These are phyloP conservation scores for Pomatostomus ruficeps DNA, from an alignment of 2,113 vertebrate species.

Conservation along the genomic window DNA sequence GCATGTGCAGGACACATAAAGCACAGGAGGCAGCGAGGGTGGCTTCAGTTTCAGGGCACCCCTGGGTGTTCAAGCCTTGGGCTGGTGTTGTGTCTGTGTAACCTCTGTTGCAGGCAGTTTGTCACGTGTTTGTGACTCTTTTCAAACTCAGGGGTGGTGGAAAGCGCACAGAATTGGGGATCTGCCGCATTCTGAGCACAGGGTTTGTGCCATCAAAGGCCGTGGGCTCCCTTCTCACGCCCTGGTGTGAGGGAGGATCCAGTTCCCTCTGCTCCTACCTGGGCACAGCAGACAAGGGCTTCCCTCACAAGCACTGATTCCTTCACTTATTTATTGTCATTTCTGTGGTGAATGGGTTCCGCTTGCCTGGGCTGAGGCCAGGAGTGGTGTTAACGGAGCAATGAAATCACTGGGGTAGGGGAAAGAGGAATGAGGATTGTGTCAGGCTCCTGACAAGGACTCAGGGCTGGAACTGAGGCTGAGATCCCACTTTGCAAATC, in stretches of 20 bases:
- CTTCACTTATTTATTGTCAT: neutral
- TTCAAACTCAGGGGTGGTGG: neutral
- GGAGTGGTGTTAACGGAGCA: neutral
- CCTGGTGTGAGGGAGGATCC: neutral
- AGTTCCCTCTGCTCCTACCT: neutral
- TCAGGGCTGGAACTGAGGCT: neutral
- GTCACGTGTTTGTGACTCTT: neutral
- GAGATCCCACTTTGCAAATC: neutral
- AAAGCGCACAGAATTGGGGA: neutral
- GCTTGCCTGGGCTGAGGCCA: neutral
- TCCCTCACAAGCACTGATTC: neutral
- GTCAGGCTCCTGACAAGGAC: neutral
- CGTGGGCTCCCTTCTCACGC: fast-evolving
- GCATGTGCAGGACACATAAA: neutral
- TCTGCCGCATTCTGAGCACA: neutral
- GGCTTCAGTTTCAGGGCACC: neutral
- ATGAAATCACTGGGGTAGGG: neutral
- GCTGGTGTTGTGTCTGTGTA: neutral
- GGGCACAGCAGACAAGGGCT: neutral
- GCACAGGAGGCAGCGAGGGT: neutral
- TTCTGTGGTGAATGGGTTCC: neutral
- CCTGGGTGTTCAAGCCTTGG: neutral
- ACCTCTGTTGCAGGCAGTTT: neutral
- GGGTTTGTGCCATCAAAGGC: neutral
- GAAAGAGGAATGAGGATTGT: neutral